Evolutionary conservation across 2,113 vertebrate species (phyloP).

Genomic region (Puffinus mauretanicus): DNA sequence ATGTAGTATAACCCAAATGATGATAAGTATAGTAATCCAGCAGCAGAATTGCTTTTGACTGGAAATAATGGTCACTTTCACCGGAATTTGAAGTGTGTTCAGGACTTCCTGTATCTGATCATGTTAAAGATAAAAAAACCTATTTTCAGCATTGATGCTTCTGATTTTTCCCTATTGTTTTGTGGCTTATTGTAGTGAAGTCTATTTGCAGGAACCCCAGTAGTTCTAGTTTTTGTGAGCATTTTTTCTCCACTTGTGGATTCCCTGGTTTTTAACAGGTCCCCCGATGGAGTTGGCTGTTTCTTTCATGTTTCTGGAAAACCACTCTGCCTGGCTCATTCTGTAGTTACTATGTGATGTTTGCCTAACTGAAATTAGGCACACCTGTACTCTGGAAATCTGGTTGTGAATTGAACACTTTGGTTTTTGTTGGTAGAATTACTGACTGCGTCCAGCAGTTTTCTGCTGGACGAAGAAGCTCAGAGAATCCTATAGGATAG

Average conservation of each 20-base stretch:
- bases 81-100: not conserved
- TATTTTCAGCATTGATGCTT: not conserved
- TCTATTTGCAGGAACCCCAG: not conserved
- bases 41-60: not conserved
- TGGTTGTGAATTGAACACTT: not conserved
- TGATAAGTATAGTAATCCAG: not conserved
- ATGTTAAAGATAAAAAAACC: not conserved
- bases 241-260: not conserved
- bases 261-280: not conserved
- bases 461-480: constrained; percentile 6
- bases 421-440: not conserved
- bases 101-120: not conserved
- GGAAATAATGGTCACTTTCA: not conserved
- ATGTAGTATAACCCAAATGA: not conserved
- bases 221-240: not conserved
- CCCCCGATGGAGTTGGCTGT: not conserved
- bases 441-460: not conserved
- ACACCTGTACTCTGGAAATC: not conserved
- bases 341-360: not conserved
- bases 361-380: not conserved
- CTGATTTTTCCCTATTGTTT: not conserved
- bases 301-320: not conserved
- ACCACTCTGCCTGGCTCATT: not conserved
- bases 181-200: not conserved
- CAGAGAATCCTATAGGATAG: constrained; percentile 22